Base-by-base conservation (phyloP, 2,797 vertebrate genomes). In the Argyrosomus regius region DNA sequence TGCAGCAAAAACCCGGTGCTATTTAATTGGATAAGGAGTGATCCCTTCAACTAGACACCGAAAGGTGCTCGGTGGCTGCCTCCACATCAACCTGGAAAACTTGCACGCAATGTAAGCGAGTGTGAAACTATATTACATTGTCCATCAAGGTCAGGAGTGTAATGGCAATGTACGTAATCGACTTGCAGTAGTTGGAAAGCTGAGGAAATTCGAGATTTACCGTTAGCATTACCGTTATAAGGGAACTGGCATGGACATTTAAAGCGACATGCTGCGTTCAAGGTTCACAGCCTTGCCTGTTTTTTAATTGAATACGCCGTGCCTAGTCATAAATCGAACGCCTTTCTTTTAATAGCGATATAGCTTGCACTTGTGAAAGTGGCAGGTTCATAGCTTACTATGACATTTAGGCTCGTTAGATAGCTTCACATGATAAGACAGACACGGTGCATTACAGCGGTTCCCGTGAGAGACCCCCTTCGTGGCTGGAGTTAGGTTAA, bases 21-120 rank as follows among this genome's bases (percentile, higher is more conserved):
- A 52, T 93, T 93, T 94, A 94, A 95, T 93, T 90, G 93, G 93
- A 95, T 94, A 81, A 92, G 82, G 80, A 87, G 84, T 90, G 92
- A 94, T 94, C 93, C 89, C 85, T 88, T 93, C 88, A 92, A 88
- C 82, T 78, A 71, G 79, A 92, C 91, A 92, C 91, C 87, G 76
- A 90, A 91, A 90, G 92, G 92, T 93, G 91, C 89, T 86, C 85
- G 52, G 85, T 22, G 80, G 81, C 88, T 79, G 82, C 82, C 79
- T 74, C 64, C 45, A 75, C 71, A 83, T 66, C 72, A 70, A 62
- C 85, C 73, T 80, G 72, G 64, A 80, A 39, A 73, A 81, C 81
- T 54, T 58, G 76, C 67, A 72, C 63, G 76, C 75, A 57, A 66
- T 28, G 53, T 74, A 2, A 20, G 46, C 28, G 57, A 58, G 48